Base-by-base conservation (phyloP, 2,888 invertebrate species). In the Drosophila anceps region DNA sequence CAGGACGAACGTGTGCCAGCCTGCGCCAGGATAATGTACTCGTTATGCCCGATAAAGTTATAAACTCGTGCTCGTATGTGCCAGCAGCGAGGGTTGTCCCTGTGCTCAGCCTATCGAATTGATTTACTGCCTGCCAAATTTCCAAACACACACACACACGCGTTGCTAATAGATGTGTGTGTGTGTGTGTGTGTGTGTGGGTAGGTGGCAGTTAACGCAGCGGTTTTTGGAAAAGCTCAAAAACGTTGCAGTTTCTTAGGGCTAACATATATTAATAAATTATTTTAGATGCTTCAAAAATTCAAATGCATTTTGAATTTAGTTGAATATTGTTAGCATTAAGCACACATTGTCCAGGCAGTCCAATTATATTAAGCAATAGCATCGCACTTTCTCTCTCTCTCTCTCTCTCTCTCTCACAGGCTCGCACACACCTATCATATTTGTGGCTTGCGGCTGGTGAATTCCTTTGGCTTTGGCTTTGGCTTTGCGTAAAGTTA, bases 41-140 rank as follows among this genome's bases (percentile, higher is more conserved):
- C 90, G 90, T 91, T 90, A 90, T 85, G 87, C 84, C 88, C 79
- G 91, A 91, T 91, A 91, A 91, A 91, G 91, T 91, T 91, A 91
- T 91, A 91, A 90, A 88, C 91, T 85, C 87, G 79, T 80, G 78
- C 84, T 84, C 87, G 79, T 76, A 80, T 88, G 89, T 84, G 77
- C 72, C 72, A 35, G 68, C 66, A 53, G 73, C 58, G 73, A 65
- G 72, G 65, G 87, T 60, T 74, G 78, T 64, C 71, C 59, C 51
- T 61, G 53, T 27, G 44, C 44, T 46, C 46, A 27, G 70, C 74
- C 79, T 84, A 74, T 73, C 69, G 75, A 88, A 82, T 90, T 85
- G 90, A 85, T 85, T 85, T 90, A 88, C 83, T 90, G 73, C 83
- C 72, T 69, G 68, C 72, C 59, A 70, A 89, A 76, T 70, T 62